Evolutionary conservation across 1,140 invertebrate genomes (phyloP).

Genomic region (Acromyrmex charruanus): DNA sequence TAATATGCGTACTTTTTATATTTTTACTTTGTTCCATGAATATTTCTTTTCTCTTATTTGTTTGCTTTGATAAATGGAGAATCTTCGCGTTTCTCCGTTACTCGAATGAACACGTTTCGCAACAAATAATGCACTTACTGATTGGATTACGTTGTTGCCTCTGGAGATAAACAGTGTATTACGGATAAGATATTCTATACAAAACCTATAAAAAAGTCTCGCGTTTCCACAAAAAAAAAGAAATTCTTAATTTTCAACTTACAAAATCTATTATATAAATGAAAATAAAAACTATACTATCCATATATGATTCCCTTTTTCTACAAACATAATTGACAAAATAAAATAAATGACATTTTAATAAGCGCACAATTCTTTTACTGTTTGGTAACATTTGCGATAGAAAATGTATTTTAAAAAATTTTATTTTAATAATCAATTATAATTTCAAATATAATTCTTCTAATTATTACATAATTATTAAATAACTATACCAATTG

Average conservation of each 20-base stretch:
- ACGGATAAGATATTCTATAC: constrained; percentile 8
- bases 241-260: neutral
- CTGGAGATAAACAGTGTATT: neutral
- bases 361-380: neutral
- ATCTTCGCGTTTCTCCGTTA: neutral
- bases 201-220: constrained; percentile 1
- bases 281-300: neutral
- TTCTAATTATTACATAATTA: neutral
- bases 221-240: constrained; percentile 6
- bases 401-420: neutral
- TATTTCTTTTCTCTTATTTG: constrained; percentile 10
- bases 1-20: neutral
- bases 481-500: neutral
- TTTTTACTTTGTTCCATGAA: neutral
- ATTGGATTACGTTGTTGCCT: constrained; percentile 24
- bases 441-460: neutral
- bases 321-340: neutral
- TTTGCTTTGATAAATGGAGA: constrained; percentile 13
- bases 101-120: constrained; percentile 21
- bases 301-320: neutral
- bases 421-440: neutral
- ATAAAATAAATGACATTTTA: neutral
- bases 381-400: neutral
- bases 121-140: neutral
- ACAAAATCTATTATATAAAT: neutral